Evolutionary conservation across 2,888 invertebrate species (phyloP).

Genomic region (Nomada fucata): DNA sequence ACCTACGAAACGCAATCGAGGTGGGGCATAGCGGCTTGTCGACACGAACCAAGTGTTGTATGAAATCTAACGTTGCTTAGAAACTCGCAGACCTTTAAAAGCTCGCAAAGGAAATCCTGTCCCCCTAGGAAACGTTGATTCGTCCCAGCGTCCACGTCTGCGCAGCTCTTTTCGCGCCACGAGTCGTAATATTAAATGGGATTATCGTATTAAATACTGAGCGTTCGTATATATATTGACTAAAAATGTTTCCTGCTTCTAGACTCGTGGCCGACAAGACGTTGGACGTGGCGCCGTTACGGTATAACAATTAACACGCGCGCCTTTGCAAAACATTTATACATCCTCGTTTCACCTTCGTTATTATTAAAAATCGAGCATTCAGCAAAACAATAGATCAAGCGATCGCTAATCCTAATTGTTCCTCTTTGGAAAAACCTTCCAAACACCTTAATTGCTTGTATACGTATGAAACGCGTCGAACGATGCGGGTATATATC

Average conservation of each 20-base stretch:
- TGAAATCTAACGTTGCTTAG: slow-evolving; percentile 21
- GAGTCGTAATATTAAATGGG: slow-evolving; percentile 46
- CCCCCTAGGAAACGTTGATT: slow-evolving; percentile 4
- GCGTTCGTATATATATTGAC: slow-evolving; percentile 59
- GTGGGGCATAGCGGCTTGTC: not conserved
- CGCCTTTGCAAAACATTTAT: no score
- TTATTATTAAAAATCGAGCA: no score
- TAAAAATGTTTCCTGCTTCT: slow-evolving; percentile 46
- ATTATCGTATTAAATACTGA: slow-evolving; percentile 57
- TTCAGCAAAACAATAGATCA: no score
- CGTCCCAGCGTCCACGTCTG: not conserved
- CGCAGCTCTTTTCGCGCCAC: slow-evolving; percentile 24
- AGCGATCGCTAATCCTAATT: no score
- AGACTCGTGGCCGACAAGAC: slow-evolving; percentile 35
- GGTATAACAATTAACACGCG: no score
- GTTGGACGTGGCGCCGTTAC: slow-evolving; percentile 20
- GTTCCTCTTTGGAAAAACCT: no score
- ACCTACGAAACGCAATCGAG: slow-evolving; percentile 9
- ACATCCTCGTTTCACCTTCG: no score
- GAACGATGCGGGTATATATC: no score
- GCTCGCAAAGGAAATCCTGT: slow-evolving; percentile 44
- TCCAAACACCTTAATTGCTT: no score
- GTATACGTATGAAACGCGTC: no score
- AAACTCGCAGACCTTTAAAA: slow-evolving; percentile 25
- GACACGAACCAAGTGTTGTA: slow-evolving; percentile 38